phyloP scores from a whole-genome alignment of 2,888 invertebrate genomes.

The Drosophila helvetica region DNA sequence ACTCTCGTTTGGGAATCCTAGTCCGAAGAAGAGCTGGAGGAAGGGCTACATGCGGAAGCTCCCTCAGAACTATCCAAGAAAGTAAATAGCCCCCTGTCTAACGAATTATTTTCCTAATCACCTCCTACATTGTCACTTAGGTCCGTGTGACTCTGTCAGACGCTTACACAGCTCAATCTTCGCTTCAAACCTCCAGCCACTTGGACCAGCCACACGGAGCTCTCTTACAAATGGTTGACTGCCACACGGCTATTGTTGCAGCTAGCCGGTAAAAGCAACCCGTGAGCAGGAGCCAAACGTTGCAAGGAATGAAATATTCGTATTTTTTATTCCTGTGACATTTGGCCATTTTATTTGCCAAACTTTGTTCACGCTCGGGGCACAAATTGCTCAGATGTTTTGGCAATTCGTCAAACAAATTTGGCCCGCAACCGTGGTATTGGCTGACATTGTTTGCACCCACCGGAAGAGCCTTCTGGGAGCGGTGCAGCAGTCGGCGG shows the following conservation, averaged over 20 bases:
- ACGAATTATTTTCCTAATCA: neutral
- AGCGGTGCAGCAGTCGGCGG: neutral
- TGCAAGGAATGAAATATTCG: slow-evolving; percentile 38
- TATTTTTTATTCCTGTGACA: slow-evolving; percentile 59
- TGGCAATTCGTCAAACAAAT: slow-evolving; percentile 75
- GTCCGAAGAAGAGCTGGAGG: neutral
- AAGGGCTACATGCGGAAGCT: no score
- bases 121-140: neutral
- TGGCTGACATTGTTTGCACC: slow-evolving; percentile 15
- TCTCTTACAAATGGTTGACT: slow-evolving; percentile 39
- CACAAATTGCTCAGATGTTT: slow-evolving; percentile 75
- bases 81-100: neutral
- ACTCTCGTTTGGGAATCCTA: no score
- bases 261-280: slow-evolving; percentile 19
- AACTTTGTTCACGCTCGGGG: slow-evolving; percentile 38
- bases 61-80: no score
- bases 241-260: slow-evolving; percentile 42
- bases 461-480: neutral
- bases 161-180: neutral
- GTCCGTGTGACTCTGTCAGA: neutral
- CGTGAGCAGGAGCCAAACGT: slow-evolving; percentile 21
- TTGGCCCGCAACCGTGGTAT: slow-evolving; percentile 18
- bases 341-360: slow-evolving; percentile 70
- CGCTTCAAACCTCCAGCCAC: slow-evolving; percentile 1
- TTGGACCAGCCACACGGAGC: slow-evolving; percentile 8